A percentile compares a stretch with the other conserved stretches of the same genome.
Evolutionary conservation across 2,797 vertebrate genomes (phyloP).

Genomic region (Phoebastria nigripes): DNA sequence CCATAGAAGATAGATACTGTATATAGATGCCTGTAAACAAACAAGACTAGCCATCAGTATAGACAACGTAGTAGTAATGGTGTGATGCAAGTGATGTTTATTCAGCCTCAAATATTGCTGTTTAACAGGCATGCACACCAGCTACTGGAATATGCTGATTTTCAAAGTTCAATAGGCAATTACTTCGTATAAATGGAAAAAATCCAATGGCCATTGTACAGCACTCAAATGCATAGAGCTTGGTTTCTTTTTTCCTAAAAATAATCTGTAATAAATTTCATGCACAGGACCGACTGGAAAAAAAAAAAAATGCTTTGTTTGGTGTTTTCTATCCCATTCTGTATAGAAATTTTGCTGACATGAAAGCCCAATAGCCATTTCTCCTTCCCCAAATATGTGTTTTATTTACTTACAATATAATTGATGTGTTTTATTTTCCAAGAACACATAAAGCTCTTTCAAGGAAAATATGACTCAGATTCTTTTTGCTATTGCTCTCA

Average conservation of each 20-base stretch:
- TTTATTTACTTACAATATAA: slow-evolving; percentile 12
- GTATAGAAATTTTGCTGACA: not conserved
- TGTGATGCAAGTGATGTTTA: not conserved
- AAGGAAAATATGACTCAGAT: not conserved
- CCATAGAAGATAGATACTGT: fast-evolving
- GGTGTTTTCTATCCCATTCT: not conserved
- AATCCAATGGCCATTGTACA: not conserved
- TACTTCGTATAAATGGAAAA: not conserved
- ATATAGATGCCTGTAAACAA: not conserved
- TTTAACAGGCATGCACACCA: not conserved
- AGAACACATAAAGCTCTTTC: not conserved
- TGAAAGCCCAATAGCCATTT: not conserved
- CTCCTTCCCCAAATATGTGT: not conserved
- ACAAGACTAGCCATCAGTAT: not conserved
- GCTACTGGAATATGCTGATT: not conserved
- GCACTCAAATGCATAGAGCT: not conserved
- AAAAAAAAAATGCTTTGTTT: not conserved
- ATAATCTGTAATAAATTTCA: not conserved
- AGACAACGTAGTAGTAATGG: not conserved
- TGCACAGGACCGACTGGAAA: fast-evolving
- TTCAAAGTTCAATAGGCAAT: not conserved
- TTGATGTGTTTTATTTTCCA: not conserved
- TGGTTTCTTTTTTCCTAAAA: not conserved
- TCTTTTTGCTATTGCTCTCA: not conserved
- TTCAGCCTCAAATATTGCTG: not conserved